phyloP scores from a whole-genome alignment of 23 tunicate species.

The Trididemnum miniatum region DNA sequence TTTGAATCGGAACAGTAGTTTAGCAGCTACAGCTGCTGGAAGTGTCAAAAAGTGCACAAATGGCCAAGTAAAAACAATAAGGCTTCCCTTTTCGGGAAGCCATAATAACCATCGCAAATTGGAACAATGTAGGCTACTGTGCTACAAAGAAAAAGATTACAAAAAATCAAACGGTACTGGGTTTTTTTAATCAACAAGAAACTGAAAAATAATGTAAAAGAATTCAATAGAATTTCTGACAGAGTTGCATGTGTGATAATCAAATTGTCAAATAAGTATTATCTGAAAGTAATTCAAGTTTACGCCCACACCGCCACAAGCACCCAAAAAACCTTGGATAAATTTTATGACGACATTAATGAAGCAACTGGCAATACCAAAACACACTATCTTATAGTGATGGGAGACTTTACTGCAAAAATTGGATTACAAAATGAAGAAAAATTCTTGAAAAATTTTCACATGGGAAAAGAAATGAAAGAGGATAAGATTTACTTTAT shows the following conservation, averaged over 20 bases:
- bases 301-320: slow-evolving; percentile 13
- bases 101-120: no score
- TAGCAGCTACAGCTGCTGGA: no score
- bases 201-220: background rate
- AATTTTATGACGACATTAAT: slow-evolving; percentile 13
- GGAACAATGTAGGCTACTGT: no score
- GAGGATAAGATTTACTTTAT: slow-evolving; percentile 15
- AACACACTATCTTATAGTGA: background rate
- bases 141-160: slow-evolving; percentile 14
- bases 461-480: background rate
- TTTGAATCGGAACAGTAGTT: no score
- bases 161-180: background rate
- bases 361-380: background rate
- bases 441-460: background rate
- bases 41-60: no score
- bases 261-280: slow-evolving; percentile 2
- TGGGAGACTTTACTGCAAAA: slow-evolving; percentile 27
- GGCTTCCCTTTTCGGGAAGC: no score
- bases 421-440: slow-evolving; percentile 1
- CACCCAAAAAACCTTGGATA: background rate
- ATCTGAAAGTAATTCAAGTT: slow-evolving; percentile 4
- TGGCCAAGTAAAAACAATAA: no score
- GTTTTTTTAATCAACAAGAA: background rate
- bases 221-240: background rate
- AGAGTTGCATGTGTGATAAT: background rate